phyloP scores from a whole-genome alignment of 1,140 invertebrate species.

The Spodoptera frugiperda region DNA sequence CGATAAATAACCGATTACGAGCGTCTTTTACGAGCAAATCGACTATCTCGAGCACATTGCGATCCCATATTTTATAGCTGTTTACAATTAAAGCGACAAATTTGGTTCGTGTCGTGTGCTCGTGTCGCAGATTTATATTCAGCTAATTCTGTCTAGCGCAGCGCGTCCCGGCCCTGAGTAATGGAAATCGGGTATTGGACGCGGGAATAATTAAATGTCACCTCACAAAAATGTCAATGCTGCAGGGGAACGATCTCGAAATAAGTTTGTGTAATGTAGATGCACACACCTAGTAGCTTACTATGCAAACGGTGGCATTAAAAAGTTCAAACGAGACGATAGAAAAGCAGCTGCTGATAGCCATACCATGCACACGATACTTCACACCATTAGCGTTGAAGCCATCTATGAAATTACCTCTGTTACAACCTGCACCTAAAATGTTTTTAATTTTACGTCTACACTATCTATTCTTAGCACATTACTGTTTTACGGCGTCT shows the following conservation, averaged over 20 bases:
- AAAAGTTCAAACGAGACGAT: slow-evolving; percentile 1
- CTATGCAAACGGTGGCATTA: not conserved
- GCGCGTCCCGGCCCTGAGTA: slow-evolving; percentile 42
- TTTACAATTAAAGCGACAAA: slow-evolving; percentile 57
- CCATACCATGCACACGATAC: slow-evolving; percentile 23
- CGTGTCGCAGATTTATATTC: slow-evolving; percentile 59
- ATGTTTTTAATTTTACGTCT: slow-evolving; percentile 64
- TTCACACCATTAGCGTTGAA: slow-evolving; percentile 51
- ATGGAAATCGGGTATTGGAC: slow-evolving; percentile 33
- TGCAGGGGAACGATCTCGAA: not conserved
- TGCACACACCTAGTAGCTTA: not conserved
- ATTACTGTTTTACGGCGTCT: slow-evolving; percentile 73
- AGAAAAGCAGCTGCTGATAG: slow-evolving; percentile 37
- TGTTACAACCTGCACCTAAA: slow-evolving; percentile 69
- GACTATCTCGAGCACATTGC: slow-evolving; percentile 45
- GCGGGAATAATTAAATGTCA: slow-evolving; percentile 30
- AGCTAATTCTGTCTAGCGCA: slow-evolving; percentile 56
- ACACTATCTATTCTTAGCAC: slow-evolving; percentile 71
- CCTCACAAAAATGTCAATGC: slow-evolving; percentile 27
- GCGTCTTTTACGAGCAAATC: slow-evolving; percentile 47
- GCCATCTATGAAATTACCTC: slow-evolving; percentile 71
- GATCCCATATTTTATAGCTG: slow-evolving; percentile 54
- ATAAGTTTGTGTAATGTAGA: not conserved
- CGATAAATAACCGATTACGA: slow-evolving; percentile 45
- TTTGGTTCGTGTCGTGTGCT: slow-evolving; percentile 47